Evolutionary conservation across 1,140 invertebrate genomes (phyloP).

Genomic region (Drosophila arawakana): DNA sequence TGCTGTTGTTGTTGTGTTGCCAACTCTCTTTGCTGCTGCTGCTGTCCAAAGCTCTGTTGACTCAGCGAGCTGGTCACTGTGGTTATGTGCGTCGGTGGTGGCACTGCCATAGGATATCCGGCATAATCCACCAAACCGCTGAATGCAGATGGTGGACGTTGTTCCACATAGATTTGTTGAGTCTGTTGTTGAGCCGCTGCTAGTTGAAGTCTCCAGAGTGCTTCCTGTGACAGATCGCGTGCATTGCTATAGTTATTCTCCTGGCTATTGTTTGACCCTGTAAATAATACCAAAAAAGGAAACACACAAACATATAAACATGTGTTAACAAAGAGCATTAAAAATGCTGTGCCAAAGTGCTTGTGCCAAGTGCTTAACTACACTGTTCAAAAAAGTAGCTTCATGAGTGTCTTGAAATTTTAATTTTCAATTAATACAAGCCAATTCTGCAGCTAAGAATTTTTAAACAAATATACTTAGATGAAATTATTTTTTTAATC

Average conservation of each 20-base stretch:
- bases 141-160: constrained; percentile 77
- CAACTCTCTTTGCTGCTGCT: constrained; percentile 18
- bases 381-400: neutral
- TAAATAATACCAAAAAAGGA: constrained; percentile 20
- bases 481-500: no score
- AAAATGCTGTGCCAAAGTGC: neutral
- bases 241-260: constrained; percentile 96
- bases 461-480: no score
- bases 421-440: no score
- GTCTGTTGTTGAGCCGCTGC: constrained; percentile 86
- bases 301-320: no score
- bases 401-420: neutral
- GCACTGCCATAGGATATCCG: constrained; percentile 52
- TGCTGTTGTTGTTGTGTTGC: constrained; percentile 1
- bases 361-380: constrained; percentile 2
- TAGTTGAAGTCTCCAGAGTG: constrained; percentile 95
- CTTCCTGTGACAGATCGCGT: constrained; percentile 94
- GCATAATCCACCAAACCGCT: constrained; percentile 76
- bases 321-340: constrained; percentile 4
- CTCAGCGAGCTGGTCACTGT: constrained; percentile 75
- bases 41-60: constrained; percentile 67
- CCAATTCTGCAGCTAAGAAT: no score
- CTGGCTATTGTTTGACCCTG: constrained; percentile 69
- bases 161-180: constrained; percentile 83
- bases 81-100: constrained; percentile 65